A percentile compares a stretch with the other conserved stretches of the same genome.
Evolutionary conservation across 1,140 invertebrate species (phyloP).

Genomic region (Drusus annulatus): DNA sequence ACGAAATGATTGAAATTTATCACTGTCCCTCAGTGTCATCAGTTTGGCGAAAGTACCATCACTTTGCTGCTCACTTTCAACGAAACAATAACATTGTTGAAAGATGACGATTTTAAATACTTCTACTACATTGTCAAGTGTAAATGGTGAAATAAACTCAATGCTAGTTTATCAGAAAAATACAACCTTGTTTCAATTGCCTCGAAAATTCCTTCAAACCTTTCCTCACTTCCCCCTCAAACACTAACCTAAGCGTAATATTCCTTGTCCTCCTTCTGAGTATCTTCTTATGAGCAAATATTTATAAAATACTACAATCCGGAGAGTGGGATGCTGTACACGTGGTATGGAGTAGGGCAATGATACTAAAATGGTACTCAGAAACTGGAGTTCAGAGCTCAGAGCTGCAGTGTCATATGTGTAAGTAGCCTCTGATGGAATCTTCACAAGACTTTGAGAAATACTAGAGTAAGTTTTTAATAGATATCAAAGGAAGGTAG

Average conservation of each 20-base stretch:
- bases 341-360: too few species aligned
- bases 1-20: not conserved
- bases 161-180: conserved; percentile 73
- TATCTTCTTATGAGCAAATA: too few species aligned
- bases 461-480: too few species aligned
- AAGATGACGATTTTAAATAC: conserved; percentile 57
- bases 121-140: conserved; percentile 71
- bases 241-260: not conserved
- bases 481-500: too few species aligned
- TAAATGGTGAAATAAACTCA: conserved; percentile 75
- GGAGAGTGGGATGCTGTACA: too few species aligned
- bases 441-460: too few species aligned
- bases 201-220: not conserved
- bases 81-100: conserved; percentile 52
- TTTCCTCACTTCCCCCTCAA: not conserved
- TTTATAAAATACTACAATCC: too few species aligned
- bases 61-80: conserved; percentile 50
- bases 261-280: too few species aligned
- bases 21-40: conserved; percentile 50
- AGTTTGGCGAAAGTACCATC: conserved; percentile 54
- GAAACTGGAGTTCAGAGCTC: too few species aligned
- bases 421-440: too few species aligned
- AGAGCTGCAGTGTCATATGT: too few species aligned
- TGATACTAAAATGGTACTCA: too few species aligned
- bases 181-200: conserved; percentile 52